Percentiles rank a stretch among this genome's conserved stretches.
phyloP scores from a whole-genome alignment of 2,113 vertebrate species.

The Lethenteron reissneri region DNA sequence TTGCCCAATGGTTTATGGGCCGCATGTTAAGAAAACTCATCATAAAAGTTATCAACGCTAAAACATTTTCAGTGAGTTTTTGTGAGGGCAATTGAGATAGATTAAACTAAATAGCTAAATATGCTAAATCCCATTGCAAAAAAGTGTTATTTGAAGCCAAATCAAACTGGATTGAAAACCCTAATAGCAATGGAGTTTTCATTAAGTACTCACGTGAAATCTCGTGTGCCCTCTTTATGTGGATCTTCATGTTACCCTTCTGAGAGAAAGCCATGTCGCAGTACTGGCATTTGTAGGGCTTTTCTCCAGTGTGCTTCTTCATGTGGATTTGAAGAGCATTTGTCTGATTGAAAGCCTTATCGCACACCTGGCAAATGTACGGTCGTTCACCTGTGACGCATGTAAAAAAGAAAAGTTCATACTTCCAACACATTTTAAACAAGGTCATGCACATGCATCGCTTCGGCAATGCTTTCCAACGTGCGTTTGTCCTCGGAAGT shows the following conservation, averaged over 20 bases:
- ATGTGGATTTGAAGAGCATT: constrained; percentile 85
- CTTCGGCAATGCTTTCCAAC: no score
- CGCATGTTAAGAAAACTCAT: no score
- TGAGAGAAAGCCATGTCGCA: constrained; percentile 82
- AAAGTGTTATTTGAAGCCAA: no score
- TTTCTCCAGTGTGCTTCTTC: constrained; percentile 91
- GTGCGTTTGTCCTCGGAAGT: no score
- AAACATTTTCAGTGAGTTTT: no score
- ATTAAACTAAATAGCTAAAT: no score
- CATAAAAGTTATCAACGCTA: no score
- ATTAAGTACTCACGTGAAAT: constrained; percentile 25
- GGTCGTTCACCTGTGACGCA: constrained; percentile 52
- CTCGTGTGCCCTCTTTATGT: constrained; percentile 75
- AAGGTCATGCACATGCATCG: not conserved
- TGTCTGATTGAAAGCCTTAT: constrained; percentile 98
- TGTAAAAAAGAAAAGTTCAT: not conserved
- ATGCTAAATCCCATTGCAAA: no score
- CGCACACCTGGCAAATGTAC: constrained; percentile 60
- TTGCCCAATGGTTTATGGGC: no score
- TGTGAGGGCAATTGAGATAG: no score
- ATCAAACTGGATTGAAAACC: no score
- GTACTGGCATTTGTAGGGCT: constrained; percentile 70
- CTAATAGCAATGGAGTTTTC: no score
- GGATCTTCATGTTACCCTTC: constrained; percentile 99
- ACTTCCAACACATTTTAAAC: not conserved